Base-by-base conservation (phyloP, 2,113 vertebrate genomes). In the Macrotus californicus region DNA sequence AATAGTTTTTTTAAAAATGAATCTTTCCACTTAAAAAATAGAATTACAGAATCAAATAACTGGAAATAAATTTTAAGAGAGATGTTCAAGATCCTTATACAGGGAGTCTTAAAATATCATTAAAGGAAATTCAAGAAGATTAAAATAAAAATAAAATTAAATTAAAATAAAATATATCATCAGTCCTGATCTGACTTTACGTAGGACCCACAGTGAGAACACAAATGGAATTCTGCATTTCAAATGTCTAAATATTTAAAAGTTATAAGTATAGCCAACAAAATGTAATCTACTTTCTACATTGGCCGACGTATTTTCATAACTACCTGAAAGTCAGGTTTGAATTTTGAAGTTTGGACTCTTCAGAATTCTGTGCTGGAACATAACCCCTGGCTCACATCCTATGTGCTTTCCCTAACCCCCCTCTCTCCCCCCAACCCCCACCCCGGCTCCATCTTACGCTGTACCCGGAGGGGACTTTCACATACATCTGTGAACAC, bases 111-210 rank as follows among this genome's bases (percentile, higher is more conserved):
- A 83, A 93, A 59, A 59, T 56, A 31, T 70, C 70, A 86, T 80
- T 50, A 34, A 72, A 46, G 59, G 34, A 61, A 72, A 87, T 39
- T 87, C 31, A 93, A 69, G 41, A 48, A 59, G 22, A 59, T 15
- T 87, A 70, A 59, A 79, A 93, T 86, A 36, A 87, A 87, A 70
- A n/a, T n/a, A n/a, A n/a, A n/a, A n/a, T n/a, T n/a, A n/a, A n/a
- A n/a, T n/a, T n/a, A n/a, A n/a, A n/a, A n/a, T n/a, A n/a, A 18
- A 70, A 39, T 48, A 6, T 41, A 67, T 26, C 22, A 59, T 36
- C 36, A 46, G 1, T 48, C 66, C 12, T 12, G 26, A 18, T 70
- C 84, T 87, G 75, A 87, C 50, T 87, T 72, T 72, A 56, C 50
- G 41, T 59, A 84, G 39, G 43, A 31, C 4, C 46, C 8, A 24